These are phyloP conservation scores for Rhorus exstirpatorius DNA, from an alignment of 2,888 invertebrate genomes.

Conservation along the genomic window DNA sequence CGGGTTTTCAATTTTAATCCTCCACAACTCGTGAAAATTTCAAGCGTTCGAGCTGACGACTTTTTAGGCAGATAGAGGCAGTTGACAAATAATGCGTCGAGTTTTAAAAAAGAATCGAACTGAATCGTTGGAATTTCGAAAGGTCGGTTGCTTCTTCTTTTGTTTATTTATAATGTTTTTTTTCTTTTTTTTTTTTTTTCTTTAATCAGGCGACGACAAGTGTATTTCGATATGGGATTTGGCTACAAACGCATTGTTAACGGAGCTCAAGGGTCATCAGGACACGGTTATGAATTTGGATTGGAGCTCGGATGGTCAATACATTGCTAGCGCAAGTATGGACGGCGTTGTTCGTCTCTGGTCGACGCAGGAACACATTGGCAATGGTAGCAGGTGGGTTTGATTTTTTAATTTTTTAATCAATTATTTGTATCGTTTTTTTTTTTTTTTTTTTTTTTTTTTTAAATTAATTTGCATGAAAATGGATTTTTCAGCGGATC, in stretches of 20 bases:
- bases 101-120: too few species aligned
- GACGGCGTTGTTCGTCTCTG: conserved; percentile 83
- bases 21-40: too few species aligned
- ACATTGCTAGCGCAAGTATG: conserved; percentile 83
- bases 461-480: conserved; percentile 14
- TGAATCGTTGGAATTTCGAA: too few species aligned
- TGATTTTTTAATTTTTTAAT: conserved; percentile 6
- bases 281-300: conserved; percentile 85
- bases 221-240: conserved; percentile 84
- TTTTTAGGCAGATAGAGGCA: too few species aligned
- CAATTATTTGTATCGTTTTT: background rate
- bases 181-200: conserved; percentile 1
- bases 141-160: too few species aligned
- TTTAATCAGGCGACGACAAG: conserved; percentile 80
- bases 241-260: conserved; percentile 81
- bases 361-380: conserved; percentile 81
- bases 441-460: conserved; percentile 6
- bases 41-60: too few species aligned
- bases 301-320: conserved; percentile 85
- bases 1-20: too few species aligned
- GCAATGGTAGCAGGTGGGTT: conserved; percentile 78
- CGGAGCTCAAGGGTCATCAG: conserved; percentile 83
- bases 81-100: too few species aligned
- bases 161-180: too few species aligned
- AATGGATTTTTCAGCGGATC: conserved; percentile 75